Conservation (phyloP, 2,113 vertebrate species). For the Strigops habroptila region DNA sequence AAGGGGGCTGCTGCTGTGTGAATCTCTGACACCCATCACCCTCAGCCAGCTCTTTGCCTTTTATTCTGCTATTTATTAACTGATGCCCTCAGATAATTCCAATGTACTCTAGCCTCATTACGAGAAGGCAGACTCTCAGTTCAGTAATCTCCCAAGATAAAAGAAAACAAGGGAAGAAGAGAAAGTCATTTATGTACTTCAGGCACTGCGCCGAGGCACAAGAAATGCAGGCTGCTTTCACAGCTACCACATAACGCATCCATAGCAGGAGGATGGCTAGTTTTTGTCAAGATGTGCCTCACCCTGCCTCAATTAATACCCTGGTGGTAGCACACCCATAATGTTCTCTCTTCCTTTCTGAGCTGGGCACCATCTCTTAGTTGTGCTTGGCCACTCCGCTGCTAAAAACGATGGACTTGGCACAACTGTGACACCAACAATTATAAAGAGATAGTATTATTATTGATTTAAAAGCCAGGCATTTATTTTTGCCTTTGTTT, state of each 20-base stretch:
- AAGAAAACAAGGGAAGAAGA: neutral
- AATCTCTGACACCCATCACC: neutral
- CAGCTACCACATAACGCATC: neutral
- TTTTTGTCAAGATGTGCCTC: neutral
- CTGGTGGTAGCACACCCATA: neutral
- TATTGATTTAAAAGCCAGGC: neutral
- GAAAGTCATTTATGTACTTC: neutral
- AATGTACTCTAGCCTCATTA: neutral
- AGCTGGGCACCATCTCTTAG: neutral
- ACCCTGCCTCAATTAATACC: neutral
- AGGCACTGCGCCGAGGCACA: accelerated
- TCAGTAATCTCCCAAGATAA: slow-evolving; percentile 10
- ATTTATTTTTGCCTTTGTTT: neutral
- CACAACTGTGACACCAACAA: neutral
- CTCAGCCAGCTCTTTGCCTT: neutral
- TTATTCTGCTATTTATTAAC: slow-evolving; percentile 29
- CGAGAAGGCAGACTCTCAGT: neutral
- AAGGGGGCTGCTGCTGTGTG: neutral
- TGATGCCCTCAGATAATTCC: neutral
- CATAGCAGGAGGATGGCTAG: neutral
- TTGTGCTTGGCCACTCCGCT: neutral
- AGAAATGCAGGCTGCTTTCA: neutral
- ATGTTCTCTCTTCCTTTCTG: neutral
- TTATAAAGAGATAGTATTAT: neutral
- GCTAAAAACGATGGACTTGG: neutral